Evolutionary conservation across 1,140 invertebrate species (phyloP), one percentile per base, ranked within the genome.

Genomic region (Theocolax elegans): DNA sequence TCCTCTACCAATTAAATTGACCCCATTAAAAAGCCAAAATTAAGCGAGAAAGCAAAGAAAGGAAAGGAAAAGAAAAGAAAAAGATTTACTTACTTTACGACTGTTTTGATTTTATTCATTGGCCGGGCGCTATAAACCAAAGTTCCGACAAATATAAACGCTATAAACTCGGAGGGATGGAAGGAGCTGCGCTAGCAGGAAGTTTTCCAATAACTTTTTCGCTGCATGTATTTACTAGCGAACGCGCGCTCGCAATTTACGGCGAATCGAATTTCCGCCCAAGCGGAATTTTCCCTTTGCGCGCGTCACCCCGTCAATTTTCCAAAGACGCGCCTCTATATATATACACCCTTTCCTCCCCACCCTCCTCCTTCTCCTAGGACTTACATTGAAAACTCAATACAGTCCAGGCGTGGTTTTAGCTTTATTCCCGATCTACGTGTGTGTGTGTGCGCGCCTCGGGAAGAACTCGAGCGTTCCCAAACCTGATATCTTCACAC

Each of bases 381-480:
- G n/a, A n/a, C n/a, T n/a, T n/a, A n/a, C n/a, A n/a, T n/a, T n/a
- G 73, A 71, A 72, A 73, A 75, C 72, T 75, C 75, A 73, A 77
- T 75, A 75, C 70, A 73, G 70, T 69, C 53, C 59, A 17, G 35
- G 19, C 23, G 44, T n/a, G n/a, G 56, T 56, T 66, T 56, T 66
- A 48, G 67, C 53, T 67, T 48, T 67, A 58, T 67, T 67, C 23
- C n/a, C n/a, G n/a, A n/a, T n/a, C n/a, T n/a, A n/a, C n/a, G 17
- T 2, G 46, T 66, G 25, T 27, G 46, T 51, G 63, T 59, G 13
- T 19, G 17, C 8, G 21, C 49, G 21, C 64, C 59, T 15, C 38
- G 58, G 6, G 17, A 38, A 38, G 53, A 67, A 56, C 63, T 40
- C 21, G 54, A 49, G 68, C 64, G 58, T 69, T 75, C 71, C n/a